phyloP scores from a whole-genome alignment of 2,113 vertebrate genomes.

The Osmerus mordax region DNA sequence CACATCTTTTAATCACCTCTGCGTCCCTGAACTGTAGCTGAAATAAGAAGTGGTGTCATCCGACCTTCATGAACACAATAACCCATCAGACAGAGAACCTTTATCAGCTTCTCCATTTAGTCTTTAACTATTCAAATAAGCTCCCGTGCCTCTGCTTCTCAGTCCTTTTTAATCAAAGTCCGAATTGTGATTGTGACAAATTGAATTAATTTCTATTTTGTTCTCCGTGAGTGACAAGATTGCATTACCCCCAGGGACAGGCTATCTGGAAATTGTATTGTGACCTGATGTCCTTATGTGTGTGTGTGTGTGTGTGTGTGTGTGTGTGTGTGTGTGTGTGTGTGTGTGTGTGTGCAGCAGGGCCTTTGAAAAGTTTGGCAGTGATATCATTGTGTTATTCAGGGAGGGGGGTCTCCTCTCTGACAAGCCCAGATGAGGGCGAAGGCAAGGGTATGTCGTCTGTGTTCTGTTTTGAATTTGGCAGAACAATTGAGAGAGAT shows the following conservation, averaged over 20 bases:
- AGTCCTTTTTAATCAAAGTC: conserved; percentile 70
- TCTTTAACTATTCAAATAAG: conserved; percentile 59
- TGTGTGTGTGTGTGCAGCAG: too few species aligned
- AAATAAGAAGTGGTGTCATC: too few species aligned
- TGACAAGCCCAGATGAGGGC: conserved; percentile 6
- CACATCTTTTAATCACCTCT: too few species aligned
- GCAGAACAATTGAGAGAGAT: too few species aligned
- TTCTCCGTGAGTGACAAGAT: conserved; percentile 69
- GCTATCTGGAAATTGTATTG: conserved; percentile 68
- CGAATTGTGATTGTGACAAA: conserved; percentile 69
- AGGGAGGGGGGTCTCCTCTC: conserved; percentile 23
- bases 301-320: conserved; percentile 31
- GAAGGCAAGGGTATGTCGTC: conserved; percentile 12
- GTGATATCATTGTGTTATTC: conserved; percentile 54
- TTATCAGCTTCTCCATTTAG: conserved; percentile 34
- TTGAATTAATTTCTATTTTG: conserved; percentile 73
- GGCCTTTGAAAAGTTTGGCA: conserved; percentile 42
- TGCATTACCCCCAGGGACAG: conserved; percentile 65
- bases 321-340: not conserved
- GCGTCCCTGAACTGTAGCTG: too few species aligned
- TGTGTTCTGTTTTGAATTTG: too few species aligned
- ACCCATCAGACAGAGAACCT: too few species aligned
- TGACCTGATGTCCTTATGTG: conserved; percentile 66
- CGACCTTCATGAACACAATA: too few species aligned
- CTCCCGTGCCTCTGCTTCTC: conserved; percentile 48